phyloP scores from a whole-genome alignment of 2,888 invertebrate genomes.

The Microchrysa polita region DNA sequence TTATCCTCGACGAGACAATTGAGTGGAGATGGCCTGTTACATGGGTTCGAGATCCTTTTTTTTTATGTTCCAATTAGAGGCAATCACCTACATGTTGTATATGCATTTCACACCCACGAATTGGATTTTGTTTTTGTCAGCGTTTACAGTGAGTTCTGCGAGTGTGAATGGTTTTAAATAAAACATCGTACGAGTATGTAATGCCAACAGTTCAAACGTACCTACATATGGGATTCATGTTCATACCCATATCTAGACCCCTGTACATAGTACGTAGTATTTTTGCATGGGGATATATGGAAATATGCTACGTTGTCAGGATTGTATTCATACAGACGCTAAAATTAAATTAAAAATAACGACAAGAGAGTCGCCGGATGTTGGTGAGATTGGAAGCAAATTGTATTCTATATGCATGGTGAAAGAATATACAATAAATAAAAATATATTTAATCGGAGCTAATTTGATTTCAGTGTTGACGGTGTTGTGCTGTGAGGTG shows the following conservation, averaged over 20 bases:
- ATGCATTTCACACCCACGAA: slow-evolving; percentile 14
- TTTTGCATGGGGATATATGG: too few species aligned
- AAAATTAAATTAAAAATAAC: slow-evolving; percentile 42
- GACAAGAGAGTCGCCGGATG: background rate
- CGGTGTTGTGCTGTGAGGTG: background rate
- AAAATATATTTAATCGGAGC: background rate
- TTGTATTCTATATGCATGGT: background rate
- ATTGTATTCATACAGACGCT: background rate
- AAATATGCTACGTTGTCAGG: too few species aligned
- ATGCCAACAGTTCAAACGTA: too few species aligned
- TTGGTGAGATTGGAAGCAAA: background rate
- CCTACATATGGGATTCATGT: too few species aligned
- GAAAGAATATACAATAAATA: too few species aligned
- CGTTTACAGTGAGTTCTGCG: background rate
- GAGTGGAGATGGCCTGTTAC: slow-evolving; percentile 16
- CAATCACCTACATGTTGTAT: slow-evolving; percentile 38
- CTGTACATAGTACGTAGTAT: too few species aligned
- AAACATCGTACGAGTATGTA: too few species aligned
- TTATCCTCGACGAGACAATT: slow-evolving; percentile 24
- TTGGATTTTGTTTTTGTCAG: too few species aligned
- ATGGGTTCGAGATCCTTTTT: background rate
- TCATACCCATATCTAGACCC: too few species aligned
- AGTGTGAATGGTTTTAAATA: background rate
- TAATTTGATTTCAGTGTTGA: background rate
- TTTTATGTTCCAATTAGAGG: slow-evolving; percentile 42